phyloP scores from a whole-genome alignment of 1,140 invertebrate species.

The Heliconius congener region DNA sequence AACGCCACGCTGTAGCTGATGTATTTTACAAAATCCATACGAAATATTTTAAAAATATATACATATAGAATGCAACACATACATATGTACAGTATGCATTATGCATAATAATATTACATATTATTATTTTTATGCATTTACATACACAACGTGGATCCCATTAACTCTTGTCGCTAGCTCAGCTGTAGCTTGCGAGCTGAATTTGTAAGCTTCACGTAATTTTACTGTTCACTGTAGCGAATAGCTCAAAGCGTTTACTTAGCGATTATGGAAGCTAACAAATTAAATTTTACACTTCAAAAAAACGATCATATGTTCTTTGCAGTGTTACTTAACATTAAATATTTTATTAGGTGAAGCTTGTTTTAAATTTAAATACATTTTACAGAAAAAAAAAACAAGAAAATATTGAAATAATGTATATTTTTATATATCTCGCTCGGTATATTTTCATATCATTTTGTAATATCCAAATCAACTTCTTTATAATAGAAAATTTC shows the following conservation, averaged over 20 bases:
- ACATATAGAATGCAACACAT: too few species aligned
- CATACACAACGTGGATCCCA: constrained; percentile 18
- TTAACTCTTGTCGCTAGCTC: constrained; percentile 44
- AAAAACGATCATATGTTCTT: background rate
- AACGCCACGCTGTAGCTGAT: too few species aligned
- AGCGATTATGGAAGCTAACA: constrained; percentile 30
- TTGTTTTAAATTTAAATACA: too few species aligned
- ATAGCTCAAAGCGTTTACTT: constrained; percentile 37
- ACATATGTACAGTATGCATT: too few species aligned
- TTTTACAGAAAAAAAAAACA: too few species aligned
- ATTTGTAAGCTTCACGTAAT: constrained; percentile 25
- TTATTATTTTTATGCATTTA: background rate
- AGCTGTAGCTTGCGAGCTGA: constrained; percentile 32
- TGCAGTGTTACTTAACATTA: background rate
- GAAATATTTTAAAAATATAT: too few species aligned
- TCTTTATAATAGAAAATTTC: too few species aligned
- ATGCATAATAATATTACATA: background rate
- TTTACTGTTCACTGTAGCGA: constrained; percentile 40
- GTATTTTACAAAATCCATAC: too few species aligned
- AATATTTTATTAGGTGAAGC: background rate
- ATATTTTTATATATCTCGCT: too few species aligned
- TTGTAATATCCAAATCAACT: too few species aligned
- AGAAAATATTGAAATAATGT: too few species aligned
- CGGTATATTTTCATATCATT: too few species aligned
- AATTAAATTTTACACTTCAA: constrained; percentile 30